phyloP scores from a whole-genome alignment of 2,888 invertebrate species.

The Amphipyra tragopoginis region DNA sequence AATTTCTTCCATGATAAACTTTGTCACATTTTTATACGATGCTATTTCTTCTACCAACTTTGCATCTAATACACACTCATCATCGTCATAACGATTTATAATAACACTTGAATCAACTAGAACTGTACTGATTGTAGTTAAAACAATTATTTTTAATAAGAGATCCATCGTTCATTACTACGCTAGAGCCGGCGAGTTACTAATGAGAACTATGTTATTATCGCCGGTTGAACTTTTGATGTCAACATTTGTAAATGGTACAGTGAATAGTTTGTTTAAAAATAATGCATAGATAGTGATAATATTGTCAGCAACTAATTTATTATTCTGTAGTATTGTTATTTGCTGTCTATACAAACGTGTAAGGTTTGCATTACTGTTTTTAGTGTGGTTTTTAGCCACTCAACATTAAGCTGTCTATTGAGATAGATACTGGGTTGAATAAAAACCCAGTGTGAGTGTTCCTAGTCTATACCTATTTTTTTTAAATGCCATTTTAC shows the following conservation, averaged over 20 bases:
- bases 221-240: conserved; percentile 37
- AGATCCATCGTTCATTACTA: conserved; percentile 36
- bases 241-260: conserved; percentile 19
- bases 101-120: conserved; percentile 56
- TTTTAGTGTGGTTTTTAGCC: too few relatives aligned
- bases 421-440: too few relatives aligned
- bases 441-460: too few relatives aligned
- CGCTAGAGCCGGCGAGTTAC: conserved; percentile 25
- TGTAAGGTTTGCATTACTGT: too few relatives aligned
- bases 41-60: conserved; percentile 86
- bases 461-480: too few relatives aligned
- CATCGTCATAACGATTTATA: conserved; percentile 60
- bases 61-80: conserved; percentile 60
- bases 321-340: too few relatives aligned
- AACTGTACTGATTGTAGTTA: conserved; percentile 32
- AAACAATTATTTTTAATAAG: conserved; percentile 41
- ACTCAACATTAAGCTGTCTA: too few relatives aligned
- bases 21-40: conserved; percentile 84
- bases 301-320: too few relatives aligned
- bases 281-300: not conserved
- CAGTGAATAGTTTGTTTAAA: conserved; percentile 17
- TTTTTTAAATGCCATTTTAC: too few relatives aligned
- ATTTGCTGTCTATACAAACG: too few relatives aligned
- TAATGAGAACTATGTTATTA: conserved; percentile 37
- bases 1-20: conserved; percentile 84